A percentile compares a stretch with the other conserved stretches of the same genome.
Conservation (phyloP, 2,888 invertebrate genomes). For the Trichogramma evanescens region DNA sequence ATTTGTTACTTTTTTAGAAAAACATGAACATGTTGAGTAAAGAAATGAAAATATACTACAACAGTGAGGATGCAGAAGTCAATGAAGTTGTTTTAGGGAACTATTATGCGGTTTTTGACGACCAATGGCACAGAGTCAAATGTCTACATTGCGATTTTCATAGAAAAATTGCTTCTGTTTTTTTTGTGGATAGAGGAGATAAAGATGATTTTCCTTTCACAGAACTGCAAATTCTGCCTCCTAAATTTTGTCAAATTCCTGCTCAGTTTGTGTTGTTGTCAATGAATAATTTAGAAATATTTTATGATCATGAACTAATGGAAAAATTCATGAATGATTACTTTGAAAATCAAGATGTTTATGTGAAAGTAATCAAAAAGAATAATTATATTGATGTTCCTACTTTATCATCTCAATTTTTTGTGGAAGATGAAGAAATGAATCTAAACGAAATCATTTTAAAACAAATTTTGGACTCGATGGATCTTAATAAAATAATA, state of each 20-base stretch:
- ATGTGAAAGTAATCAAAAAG: not conserved
- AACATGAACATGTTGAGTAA: not conserved
- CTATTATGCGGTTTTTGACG: slow-evolving; percentile 48
- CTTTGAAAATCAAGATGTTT: slow-evolving; percentile 36
- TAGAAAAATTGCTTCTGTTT: slow-evolving; percentile 36
- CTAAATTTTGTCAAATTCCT: slow-evolving; percentile 59
- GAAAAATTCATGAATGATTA: slow-evolving; percentile 41
- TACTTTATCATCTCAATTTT: not conserved
- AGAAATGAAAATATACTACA: slow-evolving; percentile 8
- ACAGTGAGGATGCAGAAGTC: slow-evolving; percentile 9
- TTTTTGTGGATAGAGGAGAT: slow-evolving; percentile 71
- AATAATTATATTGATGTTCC: not conserved
- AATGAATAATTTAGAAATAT: slow-evolving; percentile 65
- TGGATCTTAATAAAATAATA: not conserved
- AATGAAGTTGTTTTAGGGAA: slow-evolving; percentile 35
- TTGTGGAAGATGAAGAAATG: not conserved
- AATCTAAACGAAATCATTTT: not conserved
- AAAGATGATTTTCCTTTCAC: slow-evolving; percentile 53
- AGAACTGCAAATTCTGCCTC: slow-evolving; percentile 56
- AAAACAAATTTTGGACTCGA: not conserved
- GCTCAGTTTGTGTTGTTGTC: slow-evolving; percentile 67
- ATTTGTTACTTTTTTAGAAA: not conserved
- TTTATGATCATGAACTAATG: slow-evolving; percentile 47
- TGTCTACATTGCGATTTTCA: slow-evolving; percentile 35
- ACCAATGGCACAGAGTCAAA: slow-evolving; percentile 49